Conservation (phyloP, 2,113 vertebrate species). For the Gymnarchus niloticus region DNA sequence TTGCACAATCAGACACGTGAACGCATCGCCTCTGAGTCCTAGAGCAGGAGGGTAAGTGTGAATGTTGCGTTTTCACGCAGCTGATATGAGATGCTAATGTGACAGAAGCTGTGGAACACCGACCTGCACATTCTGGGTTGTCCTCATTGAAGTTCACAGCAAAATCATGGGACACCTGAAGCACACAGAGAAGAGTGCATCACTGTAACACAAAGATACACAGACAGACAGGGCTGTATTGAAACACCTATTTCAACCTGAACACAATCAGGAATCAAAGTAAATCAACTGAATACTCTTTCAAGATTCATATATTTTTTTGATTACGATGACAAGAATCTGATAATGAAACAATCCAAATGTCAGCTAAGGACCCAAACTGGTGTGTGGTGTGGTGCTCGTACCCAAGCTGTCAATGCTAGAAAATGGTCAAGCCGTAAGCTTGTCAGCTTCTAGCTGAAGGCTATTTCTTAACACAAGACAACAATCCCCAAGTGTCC, state of each 20-base stretch:
- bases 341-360: neutral
- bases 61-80: neutral
- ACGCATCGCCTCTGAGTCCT: too few relatives aligned
- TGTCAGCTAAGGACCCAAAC: neutral
- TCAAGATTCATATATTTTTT: neutral
- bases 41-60: too few relatives aligned
- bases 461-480: neutral
- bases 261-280: neutral
- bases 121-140: conserved; percentile 96
- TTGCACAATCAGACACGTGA: too few relatives aligned
- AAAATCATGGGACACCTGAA: conserved; percentile 92
- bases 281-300: neutral
- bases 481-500: too few relatives aligned
- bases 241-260: neutral
- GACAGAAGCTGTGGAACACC: conserved; percentile 17
- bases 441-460: neutral
- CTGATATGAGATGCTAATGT: neutral
- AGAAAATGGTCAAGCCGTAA: neutral
- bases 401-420: neutral
- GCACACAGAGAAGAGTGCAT: conserved; percentile 24
- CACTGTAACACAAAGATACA: neutral
- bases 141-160: conserved; percentile 97
- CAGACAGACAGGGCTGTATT: neutral
- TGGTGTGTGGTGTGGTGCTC: neutral
- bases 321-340: neutral